phyloP scores from a whole-genome alignment of 1,140 invertebrate species.

The Ylistrum balloti region DNA sequence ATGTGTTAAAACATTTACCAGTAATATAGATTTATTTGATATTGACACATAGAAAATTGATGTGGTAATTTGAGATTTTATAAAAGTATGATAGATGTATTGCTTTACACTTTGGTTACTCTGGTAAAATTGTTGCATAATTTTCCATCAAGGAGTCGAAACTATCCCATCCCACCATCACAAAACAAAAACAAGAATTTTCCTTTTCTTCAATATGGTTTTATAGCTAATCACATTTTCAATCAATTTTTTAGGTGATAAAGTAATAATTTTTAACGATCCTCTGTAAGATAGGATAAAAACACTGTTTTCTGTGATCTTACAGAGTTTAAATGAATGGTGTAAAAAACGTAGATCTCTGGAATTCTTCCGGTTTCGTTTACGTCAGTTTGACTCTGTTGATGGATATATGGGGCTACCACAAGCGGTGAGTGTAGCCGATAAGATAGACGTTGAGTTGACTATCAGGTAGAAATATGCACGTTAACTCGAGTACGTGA shows the following conservation, averaged over 20 bases:
- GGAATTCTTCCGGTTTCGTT: background rate
- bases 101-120: no score
- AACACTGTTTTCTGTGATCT: background rate
- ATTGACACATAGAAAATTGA: no score
- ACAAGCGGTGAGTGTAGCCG: background rate
- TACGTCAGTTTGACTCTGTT: background rate
- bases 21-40: no score
- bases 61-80: no score
- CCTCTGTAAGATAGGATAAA: background rate
- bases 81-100: no score
- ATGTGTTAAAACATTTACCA: no score
- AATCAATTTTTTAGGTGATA: background rate
- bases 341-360: background rate
- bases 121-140: no score
- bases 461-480: no score
- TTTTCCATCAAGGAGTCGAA: no score
- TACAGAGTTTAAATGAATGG: background rate
- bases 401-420: background rate
- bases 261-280: background rate
- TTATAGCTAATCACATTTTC: background rate
- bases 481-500: no score
- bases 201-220: background rate
- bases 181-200: no score
- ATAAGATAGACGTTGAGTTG: background rate
- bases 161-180: no score